phyloP scores from a whole-genome alignment of 2,113 vertebrate genomes.

The Lipophrys pholis region DNA sequence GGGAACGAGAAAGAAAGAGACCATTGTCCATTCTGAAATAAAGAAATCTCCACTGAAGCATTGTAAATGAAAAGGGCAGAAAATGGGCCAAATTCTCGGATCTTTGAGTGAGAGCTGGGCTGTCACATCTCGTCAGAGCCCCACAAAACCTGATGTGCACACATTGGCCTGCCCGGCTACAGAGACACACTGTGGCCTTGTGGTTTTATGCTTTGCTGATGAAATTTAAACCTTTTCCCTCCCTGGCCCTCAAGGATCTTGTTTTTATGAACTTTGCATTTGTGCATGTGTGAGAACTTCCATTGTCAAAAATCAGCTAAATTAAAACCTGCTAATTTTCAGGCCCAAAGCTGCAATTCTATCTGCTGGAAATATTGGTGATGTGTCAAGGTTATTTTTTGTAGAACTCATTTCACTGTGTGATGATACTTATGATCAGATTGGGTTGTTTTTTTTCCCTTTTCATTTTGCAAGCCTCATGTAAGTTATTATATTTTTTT shows the following conservation, averaged over 20 bases:
- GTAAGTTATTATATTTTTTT: too few relatives aligned
- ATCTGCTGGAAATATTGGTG: too few relatives aligned
- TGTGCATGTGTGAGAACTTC: constrained; percentile 4
- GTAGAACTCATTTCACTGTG: too few relatives aligned
- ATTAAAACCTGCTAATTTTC: too few relatives aligned
- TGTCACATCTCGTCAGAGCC: constrained; percentile 85
- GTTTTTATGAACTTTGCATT: constrained; percentile 29
- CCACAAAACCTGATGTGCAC: constrained; percentile 85
- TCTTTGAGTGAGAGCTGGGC: constrained; percentile 81
- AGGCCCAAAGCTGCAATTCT: too few relatives aligned
- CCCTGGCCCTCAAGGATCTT: constrained; percentile 31
- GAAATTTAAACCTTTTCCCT: constrained; percentile 64
- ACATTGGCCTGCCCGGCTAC: constrained; percentile 65
- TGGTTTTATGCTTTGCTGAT: constrained; percentile 62
- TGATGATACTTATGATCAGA: too few relatives aligned
- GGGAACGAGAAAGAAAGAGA: constrained; percentile 73
- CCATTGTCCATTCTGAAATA: constrained; percentile 88
- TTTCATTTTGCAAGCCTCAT: too few relatives aligned
- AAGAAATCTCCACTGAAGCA: constrained; percentile 96
- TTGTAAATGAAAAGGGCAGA: constrained; percentile 92
- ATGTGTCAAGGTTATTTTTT: too few relatives aligned
- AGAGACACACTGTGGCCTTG: constrained; percentile 73
- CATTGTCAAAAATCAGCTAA: too few relatives aligned
- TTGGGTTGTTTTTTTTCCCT: too few relatives aligned
- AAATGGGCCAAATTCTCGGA: constrained; percentile 84